A percentile compares a stretch with the other conserved stretches of the same genome.
Evolutionary conservation across 2,797 vertebrate species (phyloP).

Genomic region (Mastacembelus armatus): DNA sequence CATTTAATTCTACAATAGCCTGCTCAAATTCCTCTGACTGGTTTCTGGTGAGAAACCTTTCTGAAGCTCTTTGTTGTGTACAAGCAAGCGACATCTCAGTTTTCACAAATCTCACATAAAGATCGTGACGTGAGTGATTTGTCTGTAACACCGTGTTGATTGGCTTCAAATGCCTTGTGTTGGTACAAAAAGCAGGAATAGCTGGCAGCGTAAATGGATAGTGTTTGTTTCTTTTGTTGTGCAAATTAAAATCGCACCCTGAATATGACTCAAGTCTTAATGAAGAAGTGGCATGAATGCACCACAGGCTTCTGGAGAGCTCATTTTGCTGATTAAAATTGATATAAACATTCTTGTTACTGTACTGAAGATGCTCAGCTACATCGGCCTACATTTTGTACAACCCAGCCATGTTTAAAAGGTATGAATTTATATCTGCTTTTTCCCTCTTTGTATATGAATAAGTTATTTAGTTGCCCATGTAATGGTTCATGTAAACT

Average conservation of each 20-base stretch:
- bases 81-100: too few relatives aligned
- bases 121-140: neutral
- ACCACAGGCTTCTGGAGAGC: conserved; percentile 59
- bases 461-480: conserved; percentile 86
- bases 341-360: conserved; percentile 51
- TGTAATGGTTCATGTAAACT: conserved; percentile 87
- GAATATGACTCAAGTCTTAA: conserved; percentile 79
- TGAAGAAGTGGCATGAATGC: conserved; percentile 59
- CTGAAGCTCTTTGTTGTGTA: too few relatives aligned
- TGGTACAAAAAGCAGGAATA: neutral
- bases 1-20: neutral
- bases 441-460: conserved; percentile 86
- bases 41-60: neutral
- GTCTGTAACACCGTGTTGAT: neutral
- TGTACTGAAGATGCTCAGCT: conserved; percentile 63
- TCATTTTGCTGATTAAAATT: conserved; percentile 72
- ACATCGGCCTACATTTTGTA: conserved; percentile 71
- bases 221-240: conserved; percentile 1
- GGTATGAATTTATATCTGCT: conserved; percentile 73
- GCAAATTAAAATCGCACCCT: conserved; percentile 51
- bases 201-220: neutral
- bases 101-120: too few relatives aligned
- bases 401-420: conserved; percentile 61
- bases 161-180: neutral
- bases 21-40: neutral